Conservation (phyloP, 2,888 invertebrate genomes). For the Tipula vernalis region DNA sequence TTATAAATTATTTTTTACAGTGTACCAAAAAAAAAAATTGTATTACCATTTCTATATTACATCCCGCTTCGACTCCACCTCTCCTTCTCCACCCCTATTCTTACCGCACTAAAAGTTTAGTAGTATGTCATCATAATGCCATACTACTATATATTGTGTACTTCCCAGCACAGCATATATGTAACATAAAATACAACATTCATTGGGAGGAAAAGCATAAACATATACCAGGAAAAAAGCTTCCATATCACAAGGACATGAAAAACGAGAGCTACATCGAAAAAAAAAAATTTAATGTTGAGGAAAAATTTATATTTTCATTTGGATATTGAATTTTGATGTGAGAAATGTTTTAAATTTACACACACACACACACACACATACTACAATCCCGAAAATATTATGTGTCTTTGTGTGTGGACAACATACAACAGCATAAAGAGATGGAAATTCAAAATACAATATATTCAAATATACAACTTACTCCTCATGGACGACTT, state of each 20-base stretch:
- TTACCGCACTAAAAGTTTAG: not conserved
- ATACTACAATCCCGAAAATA: not conserved
- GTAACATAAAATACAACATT: not conserved
- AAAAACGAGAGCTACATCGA: not conserved
- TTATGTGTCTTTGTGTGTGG: not conserved
- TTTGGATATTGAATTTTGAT: not conserved
- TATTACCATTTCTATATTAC: not conserved
- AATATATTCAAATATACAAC: not conserved
- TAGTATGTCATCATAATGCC: not conserved
- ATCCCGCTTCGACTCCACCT: too few relatives aligned
- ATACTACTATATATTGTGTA: not conserved
- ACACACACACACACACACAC: not conserved
- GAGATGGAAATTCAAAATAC: not conserved
- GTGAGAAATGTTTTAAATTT: not conserved
- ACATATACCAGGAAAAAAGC: not conserved
- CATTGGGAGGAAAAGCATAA: not conserved
- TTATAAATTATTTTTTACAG: not conserved
- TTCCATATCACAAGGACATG: not conserved
- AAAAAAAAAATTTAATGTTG: not conserved
- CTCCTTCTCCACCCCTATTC: not conserved
- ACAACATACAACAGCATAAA: not conserved
- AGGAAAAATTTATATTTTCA: not conserved
- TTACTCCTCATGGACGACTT: not conserved
- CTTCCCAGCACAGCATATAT: not conserved
- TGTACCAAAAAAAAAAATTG: not conserved